These are phyloP conservation scores for Aramus guarauna DNA, from an alignment of 2,113 vertebrate species.

Conservation along the genomic window DNA sequence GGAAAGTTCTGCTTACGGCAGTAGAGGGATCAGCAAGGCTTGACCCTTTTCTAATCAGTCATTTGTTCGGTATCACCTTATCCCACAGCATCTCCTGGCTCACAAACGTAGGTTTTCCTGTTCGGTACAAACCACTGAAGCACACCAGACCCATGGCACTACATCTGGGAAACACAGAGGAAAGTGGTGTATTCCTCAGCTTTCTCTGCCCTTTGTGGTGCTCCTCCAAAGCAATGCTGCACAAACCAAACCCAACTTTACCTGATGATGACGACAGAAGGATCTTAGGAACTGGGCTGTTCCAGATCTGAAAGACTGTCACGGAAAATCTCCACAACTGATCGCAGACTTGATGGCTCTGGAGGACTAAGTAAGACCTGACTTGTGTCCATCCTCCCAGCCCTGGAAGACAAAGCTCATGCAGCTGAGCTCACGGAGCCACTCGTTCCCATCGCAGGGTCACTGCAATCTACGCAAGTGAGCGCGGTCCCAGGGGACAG, in stretches of 20 bases:
- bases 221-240: not conserved
- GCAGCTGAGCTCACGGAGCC: rapidly evolving
- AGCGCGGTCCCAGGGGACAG: not conserved
- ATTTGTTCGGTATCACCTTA: not conserved
- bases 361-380: not conserved
- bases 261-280: not conserved
- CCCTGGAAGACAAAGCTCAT: not conserved
- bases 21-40: not conserved
- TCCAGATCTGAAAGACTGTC: not conserved
- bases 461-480: not conserved
- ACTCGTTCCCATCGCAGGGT: not conserved
- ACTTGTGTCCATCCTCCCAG: not conserved
- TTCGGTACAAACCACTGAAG: not conserved
- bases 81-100: too few relatives aligned
- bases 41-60: not conserved
- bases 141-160: rapidly evolving
- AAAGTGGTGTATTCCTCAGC: not conserved
- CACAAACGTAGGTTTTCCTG: rapidly evolving
- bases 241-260: not conserved
- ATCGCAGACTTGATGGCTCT: not conserved
- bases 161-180: rapidly evolving
- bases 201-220: not conserved
- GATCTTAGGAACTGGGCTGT: not conserved
- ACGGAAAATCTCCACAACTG: not conserved
- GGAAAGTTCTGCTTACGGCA: not conserved